phyloP scores from a whole-genome alignment of 2,888 invertebrate genomes.

The Caenorhabditis wallacei region DNA sequence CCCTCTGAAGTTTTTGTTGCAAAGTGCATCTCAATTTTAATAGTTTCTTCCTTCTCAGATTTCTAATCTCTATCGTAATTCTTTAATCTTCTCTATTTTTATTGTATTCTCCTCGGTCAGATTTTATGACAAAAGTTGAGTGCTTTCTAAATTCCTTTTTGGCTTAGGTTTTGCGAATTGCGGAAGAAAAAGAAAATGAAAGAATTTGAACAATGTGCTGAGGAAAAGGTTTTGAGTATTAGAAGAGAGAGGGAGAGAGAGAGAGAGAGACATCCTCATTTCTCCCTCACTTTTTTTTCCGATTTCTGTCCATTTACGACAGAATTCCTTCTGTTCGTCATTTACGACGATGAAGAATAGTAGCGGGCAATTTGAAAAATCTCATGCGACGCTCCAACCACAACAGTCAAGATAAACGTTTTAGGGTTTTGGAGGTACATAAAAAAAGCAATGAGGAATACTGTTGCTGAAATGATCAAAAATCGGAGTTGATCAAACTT shows the following conservation, averaged over 20 bases:
- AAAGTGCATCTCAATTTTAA: constrained; percentile 15
- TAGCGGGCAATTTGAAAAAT: constrained; percentile 55
- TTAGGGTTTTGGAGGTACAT: constrained; percentile 44
- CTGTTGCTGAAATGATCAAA: constrained; percentile 37
- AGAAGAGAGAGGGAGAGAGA: not conserved
- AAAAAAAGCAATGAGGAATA: constrained; percentile 42
- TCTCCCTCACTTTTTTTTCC: constrained; percentile 20
- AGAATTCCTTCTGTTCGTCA: constrained; percentile 27
- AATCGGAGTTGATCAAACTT: constrained; percentile 32
- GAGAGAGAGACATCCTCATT: constrained; percentile 37
- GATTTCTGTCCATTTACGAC: constrained; percentile 56
- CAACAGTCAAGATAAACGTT: constrained; percentile 55
- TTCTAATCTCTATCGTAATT: constrained; percentile 23
- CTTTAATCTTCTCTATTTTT: constrained; percentile 26
- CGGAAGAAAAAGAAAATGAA: constrained; percentile 29
- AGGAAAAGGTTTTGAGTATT: constrained; percentile 32
- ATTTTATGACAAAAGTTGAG: constrained; percentile 34
- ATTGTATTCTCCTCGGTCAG: constrained; percentile 25
- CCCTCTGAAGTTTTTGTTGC: not conserved
- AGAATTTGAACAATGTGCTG: constrained; percentile 53
- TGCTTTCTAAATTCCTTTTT: constrained; percentile 17
- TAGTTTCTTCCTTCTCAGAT: not conserved
- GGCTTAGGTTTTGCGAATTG: constrained; percentile 21
- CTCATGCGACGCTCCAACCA: constrained; percentile 33
- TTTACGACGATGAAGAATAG: constrained; percentile 41